Evolutionary conservation across 2,888 invertebrate species (phyloP).

Genomic region (Phlogophora meticulosa): DNA sequence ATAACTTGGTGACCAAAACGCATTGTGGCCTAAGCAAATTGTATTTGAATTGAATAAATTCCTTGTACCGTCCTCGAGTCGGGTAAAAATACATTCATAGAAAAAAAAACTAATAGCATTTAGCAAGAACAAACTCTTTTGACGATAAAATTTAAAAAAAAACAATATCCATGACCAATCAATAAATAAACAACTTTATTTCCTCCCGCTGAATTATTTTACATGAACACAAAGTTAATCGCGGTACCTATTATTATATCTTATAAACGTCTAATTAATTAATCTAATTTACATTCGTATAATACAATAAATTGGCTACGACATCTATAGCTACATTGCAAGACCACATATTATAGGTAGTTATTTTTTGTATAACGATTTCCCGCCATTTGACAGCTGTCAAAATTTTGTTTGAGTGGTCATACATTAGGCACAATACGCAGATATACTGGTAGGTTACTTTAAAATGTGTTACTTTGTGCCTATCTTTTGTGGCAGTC

Average conservation of each 20-base stretch:
- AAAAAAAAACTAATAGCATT: not conserved
- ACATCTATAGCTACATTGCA: slow-evolving; percentile 81
- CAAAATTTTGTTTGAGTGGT: slow-evolving; percentile 8
- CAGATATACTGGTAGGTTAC: not conserved
- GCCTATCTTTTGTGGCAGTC: not conserved
- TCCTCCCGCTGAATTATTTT: slow-evolving; percentile 1
- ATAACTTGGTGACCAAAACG: not conserved
- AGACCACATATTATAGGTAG: slow-evolving; percentile 66
- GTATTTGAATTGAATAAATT: not conserved
- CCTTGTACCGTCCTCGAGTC: not conserved
- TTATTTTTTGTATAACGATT: slow-evolving; percentile 18
- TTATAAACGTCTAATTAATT: slow-evolving; percentile 68
- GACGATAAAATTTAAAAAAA: no score
- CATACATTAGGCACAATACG: slow-evolving; percentile 14
- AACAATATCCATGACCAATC: not conserved
- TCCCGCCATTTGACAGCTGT: slow-evolving; percentile 30
- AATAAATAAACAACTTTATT: not conserved
- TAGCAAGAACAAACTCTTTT: not conserved
- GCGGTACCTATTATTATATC: slow-evolving; percentile 60
- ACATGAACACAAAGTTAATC: slow-evolving; percentile 12
- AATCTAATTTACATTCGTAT: slow-evolving; percentile 69
- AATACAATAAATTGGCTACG: slow-evolving; percentile 79
- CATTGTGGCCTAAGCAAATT: not conserved
- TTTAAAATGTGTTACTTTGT: not conserved
- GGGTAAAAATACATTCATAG: not conserved